Conservation (phyloP, 2,797 vertebrate genomes). For the Gallinago stenura region DNA sequence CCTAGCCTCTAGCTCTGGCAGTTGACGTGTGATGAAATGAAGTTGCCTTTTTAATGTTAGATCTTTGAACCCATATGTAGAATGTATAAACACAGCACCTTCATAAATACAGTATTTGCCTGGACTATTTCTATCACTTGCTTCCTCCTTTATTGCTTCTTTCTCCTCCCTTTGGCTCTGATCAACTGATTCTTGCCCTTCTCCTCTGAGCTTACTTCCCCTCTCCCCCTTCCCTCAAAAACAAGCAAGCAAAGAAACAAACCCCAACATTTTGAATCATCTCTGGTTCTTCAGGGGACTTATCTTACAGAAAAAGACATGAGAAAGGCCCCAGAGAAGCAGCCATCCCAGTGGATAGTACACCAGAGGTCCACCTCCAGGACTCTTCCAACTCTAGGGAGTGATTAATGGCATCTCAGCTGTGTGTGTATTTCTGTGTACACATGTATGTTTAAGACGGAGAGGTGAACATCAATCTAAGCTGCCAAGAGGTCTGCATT, state of each 20-base stretch:
- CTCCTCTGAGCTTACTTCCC: background rate
- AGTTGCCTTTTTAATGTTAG: background rate
- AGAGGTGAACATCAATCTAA: background rate
- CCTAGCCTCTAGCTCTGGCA: background rate
- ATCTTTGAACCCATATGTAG: background rate
- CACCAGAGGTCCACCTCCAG: background rate
- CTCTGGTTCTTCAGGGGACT: background rate
- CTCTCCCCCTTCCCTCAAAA: background rate
- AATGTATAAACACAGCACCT: background rate
- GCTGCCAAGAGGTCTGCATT: background rate
- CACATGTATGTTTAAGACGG: background rate
- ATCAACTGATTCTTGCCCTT: background rate
- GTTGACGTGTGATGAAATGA: background rate
- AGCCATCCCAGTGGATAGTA: background rate
- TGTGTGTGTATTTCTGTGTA: background rate
- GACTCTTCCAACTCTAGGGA: background rate
- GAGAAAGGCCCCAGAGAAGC: background rate
- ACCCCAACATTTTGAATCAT: background rate
- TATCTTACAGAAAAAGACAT: background rate
- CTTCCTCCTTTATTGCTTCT: background rate
- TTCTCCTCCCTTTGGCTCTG: background rate
- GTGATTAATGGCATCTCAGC: background rate
- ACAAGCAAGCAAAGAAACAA: background rate
- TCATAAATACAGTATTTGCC: background rate
- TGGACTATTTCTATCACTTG: background rate